Evolutionary conservation across 2,797 vertebrate genomes (phyloP), one percentile per base, ranked within the genome.

Genomic region (Tamandua tetradactyla): DNA sequence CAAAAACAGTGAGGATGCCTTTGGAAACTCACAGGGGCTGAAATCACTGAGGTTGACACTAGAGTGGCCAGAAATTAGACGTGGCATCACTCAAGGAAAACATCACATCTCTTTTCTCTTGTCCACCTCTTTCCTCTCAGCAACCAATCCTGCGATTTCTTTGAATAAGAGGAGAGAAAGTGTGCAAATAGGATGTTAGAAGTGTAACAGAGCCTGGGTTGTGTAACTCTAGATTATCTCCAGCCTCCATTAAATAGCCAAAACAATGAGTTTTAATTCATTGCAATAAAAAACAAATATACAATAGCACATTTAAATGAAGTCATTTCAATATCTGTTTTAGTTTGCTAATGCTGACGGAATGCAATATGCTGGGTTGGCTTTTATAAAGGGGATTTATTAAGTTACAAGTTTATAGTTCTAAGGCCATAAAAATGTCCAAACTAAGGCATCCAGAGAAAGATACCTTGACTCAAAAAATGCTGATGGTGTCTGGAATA

Each of bases 311-410:
- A 87, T 84, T 81, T 89, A 42, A 82, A 76, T 85, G 25, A 14
- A 91, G 13, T 87, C 40, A 42, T 18, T 92, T 94, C 49, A 84
- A 13, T 80, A n/a, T n/a, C n/a, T n/a, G n/a, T n/a, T n/a, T n/a
- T n/a, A n/a, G n/a, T n/a, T n/a, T n/a, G n/a, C n/a, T n/a, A n/a
- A n/a, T n/a, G n/a, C n/a, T n/a, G n/a, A n/a, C n/a, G n/a, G n/a
- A n/a, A n/a, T n/a, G n/a, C n/a, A n/a, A n/a, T n/a, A n/a, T n/a
- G n/a, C n/a, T n/a, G n/a, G n/a, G n/a, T n/a, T n/a, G n/a, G n/a
- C n/a, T n/a, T n/a, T n/a, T n/a, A n/a, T n/a, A n/a, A n/a, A n/a
- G n/a, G n/a, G n/a, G n/a, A n/a, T n/a, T n/a, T n/a, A n/a, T n/a
- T n/a, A n/a, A n/a, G n/a, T n/a, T n/a, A n/a, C n/a, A n/a, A n/a